Percentiles rank a stretch among this genome's conserved stretches.
These are phyloP conservation scores for Damaliscus lunatus DNA, from an alignment of 2,113 vertebrate species.

Conservation along the genomic window DNA sequence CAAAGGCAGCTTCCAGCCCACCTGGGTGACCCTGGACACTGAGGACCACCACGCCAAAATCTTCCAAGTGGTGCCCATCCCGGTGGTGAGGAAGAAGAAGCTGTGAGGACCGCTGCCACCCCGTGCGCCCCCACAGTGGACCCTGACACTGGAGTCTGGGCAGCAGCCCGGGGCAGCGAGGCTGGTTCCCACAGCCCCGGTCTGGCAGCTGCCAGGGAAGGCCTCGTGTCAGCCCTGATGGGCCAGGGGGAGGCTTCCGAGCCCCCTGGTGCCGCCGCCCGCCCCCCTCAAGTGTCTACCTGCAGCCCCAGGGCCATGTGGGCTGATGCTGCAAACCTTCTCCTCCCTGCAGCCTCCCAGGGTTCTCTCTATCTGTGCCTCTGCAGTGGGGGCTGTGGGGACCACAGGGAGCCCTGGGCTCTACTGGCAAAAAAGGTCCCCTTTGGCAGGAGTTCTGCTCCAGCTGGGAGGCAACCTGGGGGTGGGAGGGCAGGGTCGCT, in stretches of 20 bases:
- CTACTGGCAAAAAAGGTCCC: neutral
- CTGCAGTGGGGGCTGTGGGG: neutral
- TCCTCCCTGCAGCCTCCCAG: neutral
- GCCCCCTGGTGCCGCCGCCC: neutral
- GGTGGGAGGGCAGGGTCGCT: neutral
- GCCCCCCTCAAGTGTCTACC: neutral
- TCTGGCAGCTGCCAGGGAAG: neutral
- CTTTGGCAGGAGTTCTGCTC: neutral
- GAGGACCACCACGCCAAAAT: constrained; percentile 84
- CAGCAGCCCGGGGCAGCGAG: constrained; percentile 49
- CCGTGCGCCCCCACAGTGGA: neutral
- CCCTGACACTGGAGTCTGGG: neutral
- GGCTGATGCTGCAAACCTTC: neutral
- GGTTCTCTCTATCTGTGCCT: constrained; percentile 33
- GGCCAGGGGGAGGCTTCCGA: neutral
- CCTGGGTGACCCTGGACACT: constrained; percentile 86
- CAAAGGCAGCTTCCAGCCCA: constrained; percentile 87
- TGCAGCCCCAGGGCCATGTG: neutral
- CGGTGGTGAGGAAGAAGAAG: constrained; percentile 87
- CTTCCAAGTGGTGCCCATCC: constrained; percentile 88
- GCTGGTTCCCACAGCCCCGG: constrained; percentile 38
- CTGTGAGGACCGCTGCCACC: constrained; percentile 81
- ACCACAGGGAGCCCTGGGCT: neutral
- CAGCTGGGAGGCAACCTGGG: neutral
- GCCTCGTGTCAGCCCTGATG: neutral